Percentiles rank a stretch among this genome's conserved stretches.
Conservation (phyloP, 2,113 vertebrate species). For the Albula glossodonta region DNA sequence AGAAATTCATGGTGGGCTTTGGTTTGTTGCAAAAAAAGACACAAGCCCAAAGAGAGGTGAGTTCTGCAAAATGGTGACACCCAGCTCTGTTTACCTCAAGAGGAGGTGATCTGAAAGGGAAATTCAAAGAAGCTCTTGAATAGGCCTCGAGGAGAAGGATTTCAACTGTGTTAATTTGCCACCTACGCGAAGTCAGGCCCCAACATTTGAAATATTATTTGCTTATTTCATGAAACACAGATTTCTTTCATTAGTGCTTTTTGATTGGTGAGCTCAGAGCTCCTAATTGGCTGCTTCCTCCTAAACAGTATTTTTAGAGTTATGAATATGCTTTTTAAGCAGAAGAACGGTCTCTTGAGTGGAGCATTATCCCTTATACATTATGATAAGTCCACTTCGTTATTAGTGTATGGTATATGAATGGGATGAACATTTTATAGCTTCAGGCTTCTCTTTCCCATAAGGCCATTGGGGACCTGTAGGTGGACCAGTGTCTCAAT, state of each 20-base stretch:
- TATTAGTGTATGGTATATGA: neutral
- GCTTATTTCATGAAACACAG: neutral
- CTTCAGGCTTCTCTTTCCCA: neutral
- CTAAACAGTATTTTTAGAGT: constrained; percentile 7
- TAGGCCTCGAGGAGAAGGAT: neutral
- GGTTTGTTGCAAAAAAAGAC: too few relatives aligned
- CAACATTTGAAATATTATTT: neutral
- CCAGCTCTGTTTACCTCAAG: neutral
- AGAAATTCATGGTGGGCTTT: too few relatives aligned
- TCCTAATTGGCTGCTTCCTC: neutral
- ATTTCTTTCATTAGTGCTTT: neutral
- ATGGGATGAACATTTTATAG: too few relatives aligned
- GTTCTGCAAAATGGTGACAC: neutral
- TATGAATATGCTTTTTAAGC: constrained; percentile 67
- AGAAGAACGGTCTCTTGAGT: neutral
- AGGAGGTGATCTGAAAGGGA: neutral
- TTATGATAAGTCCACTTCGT: neutral
- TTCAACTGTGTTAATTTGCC: neutral
- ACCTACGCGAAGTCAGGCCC: neutral
- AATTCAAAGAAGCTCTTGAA: neutral
- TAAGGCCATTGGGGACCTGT: neutral
- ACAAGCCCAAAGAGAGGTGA: neutral
- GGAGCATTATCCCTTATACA: constrained; percentile 8
- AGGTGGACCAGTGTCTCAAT: neutral
- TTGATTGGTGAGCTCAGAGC: neutral